phyloP scores from a whole-genome alignment of 1,140 invertebrate species.

The Riptortus pedestris region DNA sequence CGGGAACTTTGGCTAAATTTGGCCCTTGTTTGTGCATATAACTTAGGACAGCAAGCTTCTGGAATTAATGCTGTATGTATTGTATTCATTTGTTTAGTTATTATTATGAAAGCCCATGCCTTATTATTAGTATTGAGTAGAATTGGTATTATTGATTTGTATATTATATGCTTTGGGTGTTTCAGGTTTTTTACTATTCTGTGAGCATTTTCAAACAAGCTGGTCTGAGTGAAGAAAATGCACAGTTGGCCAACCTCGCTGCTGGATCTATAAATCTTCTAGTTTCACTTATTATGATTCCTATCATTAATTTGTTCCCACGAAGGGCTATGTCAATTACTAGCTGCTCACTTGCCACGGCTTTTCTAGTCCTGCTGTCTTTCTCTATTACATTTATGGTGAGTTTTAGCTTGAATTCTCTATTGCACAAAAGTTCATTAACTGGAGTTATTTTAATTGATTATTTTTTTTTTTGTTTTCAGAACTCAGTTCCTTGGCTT shows the following conservation, averaged over 20 bases:
- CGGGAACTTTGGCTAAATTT: slow-evolving; percentile 51
- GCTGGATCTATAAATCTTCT: slow-evolving; percentile 58
- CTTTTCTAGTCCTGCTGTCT: slow-evolving; percentile 45
- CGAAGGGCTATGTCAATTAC: slow-evolving; percentile 47
- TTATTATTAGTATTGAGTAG: no score
- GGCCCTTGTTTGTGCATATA: slow-evolving; percentile 58
- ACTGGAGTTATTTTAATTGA: background rate
- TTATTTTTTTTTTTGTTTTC: slow-evolving; percentile 33
- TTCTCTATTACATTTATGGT: slow-evolving; percentile 48
- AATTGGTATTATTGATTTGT: background rate
- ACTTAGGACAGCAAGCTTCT: slow-evolving; percentile 72
- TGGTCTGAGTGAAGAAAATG: slow-evolving; percentile 42
- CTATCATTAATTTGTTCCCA: slow-evolving; percentile 45
- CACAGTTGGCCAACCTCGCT: slow-evolving; percentile 59
- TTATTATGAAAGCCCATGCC: no score
- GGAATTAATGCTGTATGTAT: slow-evolving; percentile 72
- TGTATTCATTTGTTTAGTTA: background rate
- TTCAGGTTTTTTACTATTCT: slow-evolving; percentile 74
- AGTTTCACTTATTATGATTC: slow-evolving; percentile 52
- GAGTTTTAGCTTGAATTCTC: slow-evolving; percentile 36
- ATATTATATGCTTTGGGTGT: no score
- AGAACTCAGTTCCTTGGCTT: slow-evolving; percentile 56
- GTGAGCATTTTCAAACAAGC: slow-evolving; percentile 55
- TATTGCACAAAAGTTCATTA: no score
- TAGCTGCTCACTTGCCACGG: slow-evolving; percentile 43